Conservation (phyloP, 2,113 vertebrate genomes). For the Lonchura striata region DNA sequence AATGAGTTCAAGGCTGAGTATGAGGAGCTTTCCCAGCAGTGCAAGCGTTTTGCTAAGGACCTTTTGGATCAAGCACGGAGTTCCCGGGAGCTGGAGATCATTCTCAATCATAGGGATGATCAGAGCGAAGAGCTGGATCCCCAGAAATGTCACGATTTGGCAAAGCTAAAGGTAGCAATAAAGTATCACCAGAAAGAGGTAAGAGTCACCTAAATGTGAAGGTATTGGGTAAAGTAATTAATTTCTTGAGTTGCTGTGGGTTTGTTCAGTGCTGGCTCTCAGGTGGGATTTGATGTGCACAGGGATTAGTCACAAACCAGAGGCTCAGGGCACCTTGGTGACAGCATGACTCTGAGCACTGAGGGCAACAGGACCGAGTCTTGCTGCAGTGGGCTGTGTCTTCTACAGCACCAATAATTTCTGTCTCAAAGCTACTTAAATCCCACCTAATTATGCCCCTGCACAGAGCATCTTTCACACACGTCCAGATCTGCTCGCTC, state of each 20-base stretch:
- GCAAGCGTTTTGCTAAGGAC: slow-evolving; percentile 96
- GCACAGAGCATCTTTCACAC: not conserved
- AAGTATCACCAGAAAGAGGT: slow-evolving; percentile 99
- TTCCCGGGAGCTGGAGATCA: slow-evolving; percentile 93
- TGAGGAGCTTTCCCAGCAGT: slow-evolving; percentile 97
- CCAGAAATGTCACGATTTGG: slow-evolving; percentile 91
- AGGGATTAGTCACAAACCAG: not conserved
- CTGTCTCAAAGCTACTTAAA: not conserved
- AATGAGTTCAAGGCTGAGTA: slow-evolving; percentile 98
- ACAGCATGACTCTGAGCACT: accelerated
- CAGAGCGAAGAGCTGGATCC: slow-evolving; percentile 94
- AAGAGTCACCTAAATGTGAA: slow-evolving; percentile 16
- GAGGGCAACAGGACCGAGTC: not conserved
- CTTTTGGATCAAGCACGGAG: slow-evolving; percentile 95
- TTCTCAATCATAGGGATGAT: slow-evolving; percentile 95
- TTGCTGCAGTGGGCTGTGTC: not conserved
- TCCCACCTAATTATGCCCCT: not conserved
- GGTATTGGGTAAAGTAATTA: not conserved
- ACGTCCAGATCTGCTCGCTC: not conserved
- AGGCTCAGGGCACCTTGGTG: not conserved
- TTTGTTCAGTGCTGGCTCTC: not conserved
- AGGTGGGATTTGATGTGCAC: not conserved
- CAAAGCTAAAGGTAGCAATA: slow-evolving; percentile 97
- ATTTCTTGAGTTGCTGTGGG: not conserved
- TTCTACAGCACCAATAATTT: not conserved